Percentiles rank a stretch among this genome's conserved stretches.
These are phyloP conservation scores for Noctilio leporinus DNA, from an alignment of 2,113 vertebrate genomes.

Conservation along the genomic window DNA sequence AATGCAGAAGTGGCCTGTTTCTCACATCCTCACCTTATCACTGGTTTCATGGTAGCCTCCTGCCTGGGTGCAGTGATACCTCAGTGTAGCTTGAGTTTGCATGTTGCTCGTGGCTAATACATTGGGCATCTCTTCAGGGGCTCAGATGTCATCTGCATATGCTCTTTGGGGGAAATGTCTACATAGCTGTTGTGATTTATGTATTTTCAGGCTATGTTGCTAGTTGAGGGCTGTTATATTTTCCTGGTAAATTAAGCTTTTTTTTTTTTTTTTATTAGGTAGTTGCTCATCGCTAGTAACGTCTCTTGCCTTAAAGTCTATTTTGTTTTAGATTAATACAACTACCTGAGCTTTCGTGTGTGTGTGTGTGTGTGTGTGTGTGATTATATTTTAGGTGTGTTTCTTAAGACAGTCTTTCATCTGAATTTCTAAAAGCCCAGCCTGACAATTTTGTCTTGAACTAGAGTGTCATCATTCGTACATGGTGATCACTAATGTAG, in stretches of 20 bases:
- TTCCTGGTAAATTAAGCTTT: background rate
- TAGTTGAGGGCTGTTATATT: too few species aligned
- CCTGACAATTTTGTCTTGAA: background rate
- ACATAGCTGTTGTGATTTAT: fast-evolving
- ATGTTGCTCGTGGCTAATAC: too few species aligned
- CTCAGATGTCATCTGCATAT: too few species aligned
- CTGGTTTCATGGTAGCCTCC: too few species aligned
- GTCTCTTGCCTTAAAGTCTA: background rate
- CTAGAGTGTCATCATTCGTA: too few species aligned
- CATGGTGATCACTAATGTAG: background rate
- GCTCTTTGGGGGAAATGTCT: background rate
- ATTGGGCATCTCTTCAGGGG: fast-evolving
- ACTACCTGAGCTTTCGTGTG: too few species aligned
- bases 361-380: too few species aligned
- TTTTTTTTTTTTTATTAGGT: background rate
- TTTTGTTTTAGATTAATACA: background rate
- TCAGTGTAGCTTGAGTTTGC: background rate
- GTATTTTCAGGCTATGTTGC: background rate
- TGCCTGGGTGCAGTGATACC: background rate
- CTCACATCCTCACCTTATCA: too few species aligned
- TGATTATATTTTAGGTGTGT: background rate
- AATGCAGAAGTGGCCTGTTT: fast-evolving
- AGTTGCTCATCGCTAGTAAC: background rate
- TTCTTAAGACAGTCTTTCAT: background rate
- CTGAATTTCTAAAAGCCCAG: background rate